These are phyloP conservation scores for Spodoptera picta DNA, from an alignment of 2,888 invertebrate species.

Conservation along the genomic window DNA sequence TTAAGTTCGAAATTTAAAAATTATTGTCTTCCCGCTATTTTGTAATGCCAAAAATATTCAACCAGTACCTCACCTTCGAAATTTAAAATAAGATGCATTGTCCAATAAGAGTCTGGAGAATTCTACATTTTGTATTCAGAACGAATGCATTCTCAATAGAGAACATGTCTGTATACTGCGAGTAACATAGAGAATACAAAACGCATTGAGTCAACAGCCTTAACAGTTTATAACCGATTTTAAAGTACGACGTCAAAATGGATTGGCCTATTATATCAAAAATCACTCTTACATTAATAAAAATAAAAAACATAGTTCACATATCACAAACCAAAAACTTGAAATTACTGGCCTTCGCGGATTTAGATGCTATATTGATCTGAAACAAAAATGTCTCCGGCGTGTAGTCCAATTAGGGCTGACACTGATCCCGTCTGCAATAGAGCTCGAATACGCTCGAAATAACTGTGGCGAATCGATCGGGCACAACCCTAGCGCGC, in stretches of 20 bases:
- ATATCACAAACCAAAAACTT: slow-evolving; percentile 3
- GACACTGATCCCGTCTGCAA: slow-evolving; percentile 83
- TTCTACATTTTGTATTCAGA: slow-evolving; percentile 18
- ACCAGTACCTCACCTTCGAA: slow-evolving; percentile 3
- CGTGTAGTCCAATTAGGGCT: slow-evolving; percentile 78
- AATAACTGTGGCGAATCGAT: slow-evolving; percentile 71
- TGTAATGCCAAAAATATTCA: background rate
- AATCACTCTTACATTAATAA: background rate
- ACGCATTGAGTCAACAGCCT: too few relatives aligned
- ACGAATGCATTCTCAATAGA: slow-evolving; percentile 11
- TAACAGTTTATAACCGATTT: too few relatives aligned
- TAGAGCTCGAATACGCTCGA: slow-evolving; percentile 65
- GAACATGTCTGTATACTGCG: too few relatives aligned
- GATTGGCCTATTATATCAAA: too few relatives aligned
- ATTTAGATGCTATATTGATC: slow-evolving; percentile 66
- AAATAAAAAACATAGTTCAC: background rate
- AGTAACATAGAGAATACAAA: too few relatives aligned
- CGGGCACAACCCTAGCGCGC: slow-evolving; percentile 52
- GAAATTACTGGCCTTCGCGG: slow-evolving; percentile 23
- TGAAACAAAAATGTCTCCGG: slow-evolving; percentile 74
- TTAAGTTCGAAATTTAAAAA: too few relatives aligned
- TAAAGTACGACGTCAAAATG: too few relatives aligned
- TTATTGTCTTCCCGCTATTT: too few relatives aligned
- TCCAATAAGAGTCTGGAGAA: slow-evolving; percentile 13
- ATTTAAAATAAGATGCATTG: slow-evolving; percentile 16